phyloP scores from a whole-genome alignment of 2,888 invertebrate genomes.

The Cryptus armator region DNA sequence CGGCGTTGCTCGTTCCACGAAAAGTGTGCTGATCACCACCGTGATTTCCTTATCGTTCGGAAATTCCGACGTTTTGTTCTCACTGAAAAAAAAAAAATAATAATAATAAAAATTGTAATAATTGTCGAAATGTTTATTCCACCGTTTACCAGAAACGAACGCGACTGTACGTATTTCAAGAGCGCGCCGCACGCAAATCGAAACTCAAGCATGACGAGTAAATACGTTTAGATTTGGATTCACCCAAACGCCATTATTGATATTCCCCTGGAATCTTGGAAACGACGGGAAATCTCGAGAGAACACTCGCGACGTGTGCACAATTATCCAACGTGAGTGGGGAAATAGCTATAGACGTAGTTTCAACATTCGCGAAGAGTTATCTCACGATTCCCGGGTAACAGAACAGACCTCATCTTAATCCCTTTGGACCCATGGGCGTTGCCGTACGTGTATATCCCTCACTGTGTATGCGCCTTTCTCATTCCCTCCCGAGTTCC shows the following conservation, averaged over 20 bases:
- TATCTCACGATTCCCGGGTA: conserved; percentile 58
- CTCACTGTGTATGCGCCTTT: conserved; percentile 47
- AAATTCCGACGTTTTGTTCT: conserved; percentile 84
- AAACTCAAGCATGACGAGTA: conserved; percentile 4
- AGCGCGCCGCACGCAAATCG: background rate
- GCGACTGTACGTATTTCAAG: background rate
- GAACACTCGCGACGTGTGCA: conserved; percentile 51
- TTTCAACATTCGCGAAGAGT: conserved; percentile 48
- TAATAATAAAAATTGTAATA: background rate
- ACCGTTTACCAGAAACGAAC: background rate
- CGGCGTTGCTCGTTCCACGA: conserved; percentile 86
- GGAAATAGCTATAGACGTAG: conserved; percentile 10
- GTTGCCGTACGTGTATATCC: conserved; percentile 25
- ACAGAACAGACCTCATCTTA: conserved; percentile 60
- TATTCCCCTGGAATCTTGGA: conserved; percentile 33
- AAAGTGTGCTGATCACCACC: conserved; percentile 86
- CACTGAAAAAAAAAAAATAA: conserved; percentile 82
- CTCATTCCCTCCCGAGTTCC: conserved; percentile 56
- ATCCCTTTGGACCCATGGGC: conserved; percentile 60
- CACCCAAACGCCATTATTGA: conserved; percentile 30
- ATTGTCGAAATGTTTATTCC: background rate
- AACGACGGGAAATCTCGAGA: conserved; percentile 40
- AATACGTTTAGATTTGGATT: conserved; percentile 15
- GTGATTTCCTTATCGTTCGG: conserved; percentile 82
- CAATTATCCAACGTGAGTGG: conserved; percentile 23